phyloP scores from a whole-genome alignment of 2,113 vertebrate species.

The Upupa epops region DNA sequence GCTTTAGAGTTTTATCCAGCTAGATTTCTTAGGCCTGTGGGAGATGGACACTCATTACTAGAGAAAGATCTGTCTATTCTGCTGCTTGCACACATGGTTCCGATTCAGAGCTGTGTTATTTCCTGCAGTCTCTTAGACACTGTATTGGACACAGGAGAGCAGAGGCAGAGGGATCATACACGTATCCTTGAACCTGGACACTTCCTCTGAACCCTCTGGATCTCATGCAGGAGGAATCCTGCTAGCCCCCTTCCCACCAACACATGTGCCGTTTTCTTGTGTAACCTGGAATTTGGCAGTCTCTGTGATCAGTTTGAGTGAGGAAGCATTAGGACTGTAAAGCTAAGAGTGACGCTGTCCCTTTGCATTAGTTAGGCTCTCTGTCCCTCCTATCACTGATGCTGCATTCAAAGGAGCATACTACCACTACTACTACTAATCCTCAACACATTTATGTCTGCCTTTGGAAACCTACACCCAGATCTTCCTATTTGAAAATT shows the following conservation, averaged over 20 bases:
- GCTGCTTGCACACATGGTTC: neutral
- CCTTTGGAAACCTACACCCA: neutral
- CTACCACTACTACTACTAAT: neutral
- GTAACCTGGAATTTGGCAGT: neutral
- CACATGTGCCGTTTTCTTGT: neutral
- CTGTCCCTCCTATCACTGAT: neutral
- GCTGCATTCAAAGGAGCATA: neutral
- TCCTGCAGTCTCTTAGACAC: neutral
- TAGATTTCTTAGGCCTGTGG: neutral
- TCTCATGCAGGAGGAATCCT: neutral
- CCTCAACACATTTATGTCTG: neutral
- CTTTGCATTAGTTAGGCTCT: slow-evolving; percentile 1
- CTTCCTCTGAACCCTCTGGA: neutral
- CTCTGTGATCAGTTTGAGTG: neutral
- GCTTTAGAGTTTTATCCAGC: neutral
- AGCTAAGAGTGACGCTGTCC: neutral
- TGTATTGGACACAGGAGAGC: neutral
- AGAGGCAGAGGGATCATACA: neutral
- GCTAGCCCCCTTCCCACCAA: neutral
- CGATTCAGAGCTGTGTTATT: neutral
- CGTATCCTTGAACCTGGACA: neutral
- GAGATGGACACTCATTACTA: neutral
- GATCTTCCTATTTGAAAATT: neutral
- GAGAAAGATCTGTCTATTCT: neutral
- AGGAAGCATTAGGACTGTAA: neutral